Percentiles rank a stretch among this genome's conserved stretches.
Conservation (phyloP, 2,797 vertebrate species). For the Rousettus madagascariensis region DNA sequence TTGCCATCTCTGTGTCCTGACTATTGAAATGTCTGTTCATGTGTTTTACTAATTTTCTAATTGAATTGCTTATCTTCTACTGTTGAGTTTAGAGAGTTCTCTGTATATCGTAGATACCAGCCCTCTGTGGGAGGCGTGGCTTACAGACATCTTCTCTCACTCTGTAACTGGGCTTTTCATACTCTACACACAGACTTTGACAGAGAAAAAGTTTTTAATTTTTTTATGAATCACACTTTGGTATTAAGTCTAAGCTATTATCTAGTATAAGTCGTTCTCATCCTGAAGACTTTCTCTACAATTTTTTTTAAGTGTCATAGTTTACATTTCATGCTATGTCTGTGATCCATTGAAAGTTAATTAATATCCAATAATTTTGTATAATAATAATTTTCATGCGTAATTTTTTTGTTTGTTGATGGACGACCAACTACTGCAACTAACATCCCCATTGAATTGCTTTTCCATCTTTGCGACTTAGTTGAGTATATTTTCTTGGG, state of each 20-base stretch:
- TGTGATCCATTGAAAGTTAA: background rate
- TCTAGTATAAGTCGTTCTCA: background rate
- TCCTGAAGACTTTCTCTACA: background rate
- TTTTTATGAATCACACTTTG: background rate
- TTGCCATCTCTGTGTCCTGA: background rate
- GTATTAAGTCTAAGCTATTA: background rate
- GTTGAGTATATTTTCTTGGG: background rate
- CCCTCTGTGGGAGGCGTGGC: background rate
- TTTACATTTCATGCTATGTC: background rate
- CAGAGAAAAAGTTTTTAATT: background rate
- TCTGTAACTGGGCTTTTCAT: background rate
- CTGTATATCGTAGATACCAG: background rate
- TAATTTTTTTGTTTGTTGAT: background rate
- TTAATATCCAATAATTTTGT: background rate
- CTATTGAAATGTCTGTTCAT: rapidly evolving
- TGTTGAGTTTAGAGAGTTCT: background rate
- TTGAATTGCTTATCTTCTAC: background rate
- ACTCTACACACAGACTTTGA: background rate
- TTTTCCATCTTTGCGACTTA: background rate
- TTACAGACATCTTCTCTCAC: background rate
- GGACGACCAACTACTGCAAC: too few species aligned
- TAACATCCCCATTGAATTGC: too few species aligned
- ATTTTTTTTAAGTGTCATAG: background rate
- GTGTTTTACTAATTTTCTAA: background rate
- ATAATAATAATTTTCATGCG: background rate